Evolutionary conservation across 2,113 vertebrate species (phyloP).

Genomic region (Pelusios castaneus): DNA sequence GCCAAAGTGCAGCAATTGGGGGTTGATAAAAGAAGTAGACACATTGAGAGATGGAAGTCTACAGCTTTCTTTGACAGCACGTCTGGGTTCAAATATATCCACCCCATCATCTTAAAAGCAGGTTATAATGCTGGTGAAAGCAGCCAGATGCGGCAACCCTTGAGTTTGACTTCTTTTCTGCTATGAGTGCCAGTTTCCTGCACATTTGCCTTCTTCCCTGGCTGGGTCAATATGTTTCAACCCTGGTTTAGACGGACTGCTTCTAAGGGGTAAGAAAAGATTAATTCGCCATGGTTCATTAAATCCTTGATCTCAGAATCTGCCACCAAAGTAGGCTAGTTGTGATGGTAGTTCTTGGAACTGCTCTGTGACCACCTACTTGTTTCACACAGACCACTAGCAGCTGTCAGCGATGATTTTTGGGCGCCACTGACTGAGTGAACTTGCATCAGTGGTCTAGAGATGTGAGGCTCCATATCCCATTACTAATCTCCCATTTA

Average conservation of each 20-base stretch:
- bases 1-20: background rate
- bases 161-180: background rate
- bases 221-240: background rate
- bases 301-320: background rate
- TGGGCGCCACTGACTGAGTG: background rate
- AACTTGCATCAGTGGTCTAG: conserved; percentile 2
- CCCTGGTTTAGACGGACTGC: background rate
- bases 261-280: background rate
- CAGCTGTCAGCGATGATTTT: conserved; percentile 12
- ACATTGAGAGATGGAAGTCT: background rate
- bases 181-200: background rate
- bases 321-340: background rate
- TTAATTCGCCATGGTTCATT: background rate
- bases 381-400: background rate
- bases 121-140: background rate
- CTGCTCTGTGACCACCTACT: background rate
- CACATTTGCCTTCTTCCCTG: accelerated
- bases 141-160: background rate
- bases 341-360: background rate
- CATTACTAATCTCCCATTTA: background rate
- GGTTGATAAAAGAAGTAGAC: accelerated
- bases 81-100: accelerated
- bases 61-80: background rate
- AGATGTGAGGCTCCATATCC: conserved; percentile 8
- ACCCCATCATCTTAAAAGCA: background rate